Evolutionary conservation across 2,797 vertebrate species (phyloP), one percentile per base, ranked within the genome.

Genomic region (Chelonia mydas): DNA sequence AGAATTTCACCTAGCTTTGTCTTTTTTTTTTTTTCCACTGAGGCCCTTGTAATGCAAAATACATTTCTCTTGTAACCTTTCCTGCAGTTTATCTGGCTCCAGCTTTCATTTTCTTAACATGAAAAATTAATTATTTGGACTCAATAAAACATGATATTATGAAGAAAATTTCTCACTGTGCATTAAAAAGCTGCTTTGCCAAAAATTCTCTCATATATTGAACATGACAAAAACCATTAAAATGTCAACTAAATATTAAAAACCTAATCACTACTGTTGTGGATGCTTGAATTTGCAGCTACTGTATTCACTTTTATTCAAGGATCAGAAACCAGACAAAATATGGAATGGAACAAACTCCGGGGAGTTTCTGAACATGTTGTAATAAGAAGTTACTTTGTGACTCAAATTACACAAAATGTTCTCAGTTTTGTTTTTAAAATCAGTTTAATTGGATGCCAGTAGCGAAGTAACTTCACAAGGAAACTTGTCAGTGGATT

Each of bases 171-270:
- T 87, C 53, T 92, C 78, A 89, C 53, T 31, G 16, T 4, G 31
- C 11, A 84, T 78, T 81, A 82, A 79, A 89, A 88, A 72, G 59
- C 10, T 82, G 37, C 16, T 57, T 77, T 88, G 86, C 82, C 87
- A 93, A 86, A 83, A 61, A 55, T 41, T 72, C 79, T 68, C 50
- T 55, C 55, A 50, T 65, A 88, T 79, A 90, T 65, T 76, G 33
- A 96, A 89, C 54, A 91, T 55, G 72, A 90, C 81, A 95, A 72
- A 93, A 96, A 89, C 84, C 59, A 94, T 88, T 92, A 81, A 92
- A 93, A 72, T 2, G 7, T 41, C n/a, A 93, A 51, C 89, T 94
- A 93, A 94, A 90, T 93, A 91, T 61, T 92, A 81, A 93, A 95
- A 93, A 68, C 25, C 81, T 95, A 87, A 89, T 84, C 5, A 86